Base-by-base conservation (phyloP, 2,888 invertebrate species). In the Acronicta leporina region DNA sequence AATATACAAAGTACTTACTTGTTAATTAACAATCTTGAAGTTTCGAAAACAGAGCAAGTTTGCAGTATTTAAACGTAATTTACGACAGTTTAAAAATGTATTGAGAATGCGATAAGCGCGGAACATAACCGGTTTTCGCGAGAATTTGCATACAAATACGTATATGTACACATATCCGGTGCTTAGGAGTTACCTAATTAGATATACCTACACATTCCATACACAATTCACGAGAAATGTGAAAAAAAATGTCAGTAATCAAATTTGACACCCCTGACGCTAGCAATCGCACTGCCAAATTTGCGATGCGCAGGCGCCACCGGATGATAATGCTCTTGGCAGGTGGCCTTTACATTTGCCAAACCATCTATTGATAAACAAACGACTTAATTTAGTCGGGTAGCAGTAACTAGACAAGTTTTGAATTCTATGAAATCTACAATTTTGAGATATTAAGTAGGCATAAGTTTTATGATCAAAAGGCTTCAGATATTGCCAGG, bases 101-200 rank as follows among this genome's bases (percentile, higher is more conserved):
- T 87, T 88, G 81, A 84, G 86, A 81, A 81, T 85, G 82, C 83
- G 91, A 91, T 91, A 91, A 91, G 81, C 63, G 77, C 83, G 84
- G 79, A 85, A 87, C 84, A 76, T 70, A 81, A 84, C 87, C 83
- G 68, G 82, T 87, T 90, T 87, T 81, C 70, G 75, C 81, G 83
- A 83, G 80, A 85, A 77, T 75, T 70, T 73, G 73, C 73, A 76
- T 80, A 79, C 68, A 78, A 73, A 64, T 61, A 69, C 40, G 44
- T 72, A 64, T 33, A 35, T 9, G 42, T 54, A 42, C n/a, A n/a
- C 9, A 43, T 62, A 72, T 74, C 76, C 77, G 73, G 69, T 70
- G 69, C 63, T 76, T 64, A 73, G 56, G 25, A 47, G 43, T 66
- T 63, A 64, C 68, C 62, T 68, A 63, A 63, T 61, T 61, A 75